Conservation (phyloP, 2,113 vertebrate genomes). For the Leptodactylus fuscus region DNA sequence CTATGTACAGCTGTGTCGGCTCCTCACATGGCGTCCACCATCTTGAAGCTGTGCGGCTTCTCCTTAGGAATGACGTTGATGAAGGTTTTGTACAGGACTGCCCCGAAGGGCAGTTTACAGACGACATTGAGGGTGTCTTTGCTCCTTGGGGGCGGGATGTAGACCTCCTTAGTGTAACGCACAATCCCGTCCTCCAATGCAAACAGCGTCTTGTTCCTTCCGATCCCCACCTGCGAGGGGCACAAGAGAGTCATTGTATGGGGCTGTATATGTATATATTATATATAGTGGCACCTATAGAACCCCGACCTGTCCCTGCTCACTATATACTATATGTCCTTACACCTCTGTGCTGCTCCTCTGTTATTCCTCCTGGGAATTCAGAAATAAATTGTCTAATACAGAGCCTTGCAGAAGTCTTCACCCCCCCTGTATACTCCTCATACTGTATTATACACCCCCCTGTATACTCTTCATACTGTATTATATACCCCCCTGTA, state of each 20-base stretch:
- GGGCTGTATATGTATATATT: too few relatives aligned
- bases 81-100: constrained; percentile 94
- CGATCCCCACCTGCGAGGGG: constrained; percentile 85
- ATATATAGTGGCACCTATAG: too few relatives aligned
- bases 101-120: constrained; percentile 81
- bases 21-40: constrained; percentile 85
- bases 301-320: too few relatives aligned
- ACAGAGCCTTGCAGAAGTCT: too few relatives aligned
- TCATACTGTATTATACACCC: too few relatives aligned
- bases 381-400: too few relatives aligned
- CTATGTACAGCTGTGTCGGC: not conserved
- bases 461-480: too few relatives aligned
- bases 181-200: constrained; percentile 91
- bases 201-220: constrained; percentile 85
- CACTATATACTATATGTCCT: too few relatives aligned
- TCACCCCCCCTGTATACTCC: too few relatives aligned
- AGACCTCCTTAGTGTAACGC: constrained; percentile 92
- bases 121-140: constrained; percentile 75
- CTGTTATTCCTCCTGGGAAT: too few relatives aligned
- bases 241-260: not conserved
- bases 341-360: too few relatives aligned
- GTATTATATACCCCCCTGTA: too few relatives aligned
- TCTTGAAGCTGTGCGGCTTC: constrained; percentile 85
- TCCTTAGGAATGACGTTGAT: constrained; percentile 83
- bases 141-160: constrained; percentile 80